Base-by-base conservation (phyloP, 2,797 vertebrate species). In the Glyptemys insculpta region DNA sequence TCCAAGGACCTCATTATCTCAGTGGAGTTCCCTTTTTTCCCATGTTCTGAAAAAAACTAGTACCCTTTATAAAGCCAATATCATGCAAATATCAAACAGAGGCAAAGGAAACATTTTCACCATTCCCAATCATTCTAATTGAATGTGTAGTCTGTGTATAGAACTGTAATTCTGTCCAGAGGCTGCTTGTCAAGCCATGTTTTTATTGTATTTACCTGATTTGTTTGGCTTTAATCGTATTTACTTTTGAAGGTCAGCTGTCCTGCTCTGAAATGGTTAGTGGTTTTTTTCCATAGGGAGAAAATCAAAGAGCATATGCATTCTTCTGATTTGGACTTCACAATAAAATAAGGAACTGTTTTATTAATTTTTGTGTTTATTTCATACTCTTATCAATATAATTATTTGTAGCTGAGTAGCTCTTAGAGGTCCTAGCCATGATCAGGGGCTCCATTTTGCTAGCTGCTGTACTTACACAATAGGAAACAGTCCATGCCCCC, bases 121-220 rank as follows among this genome's bases (percentile, higher is more conserved):
- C 90, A 89, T 97, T 97, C 92, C 90, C 83, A 94, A 65, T 97
- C 91, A 97, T 50, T 90, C 68, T 97, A 98, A 98, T 97, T 97
- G 93, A 97, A 97, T 84, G 94, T 97, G 97, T 97, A 98, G 96
- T 97, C 57, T 97, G 97, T 95, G 96, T 97, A 97, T 85, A 96
- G 91, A 92, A 97, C 89, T 95, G 83, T 98, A 98, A 98, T 98
- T 98, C 96, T 98, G 97, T 98, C 97, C 98, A 98, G 98, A 98
- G 98, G 97, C 97, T 97, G 96, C 97, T 98, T 98, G 98, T 98
- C 98, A 98, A 98, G 97, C 96, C 91, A 95, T 97, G 98, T 98
- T 99, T 99, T 98, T 98, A 97, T 97, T 95, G 95, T 98, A 98
- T 98, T 98, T 98, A 98, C 97, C 97, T 98, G 98, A 98, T 98